phyloP scores from a whole-genome alignment of 2,113 vertebrate species.

The Stomatorhinus ivindoensis region DNA sequence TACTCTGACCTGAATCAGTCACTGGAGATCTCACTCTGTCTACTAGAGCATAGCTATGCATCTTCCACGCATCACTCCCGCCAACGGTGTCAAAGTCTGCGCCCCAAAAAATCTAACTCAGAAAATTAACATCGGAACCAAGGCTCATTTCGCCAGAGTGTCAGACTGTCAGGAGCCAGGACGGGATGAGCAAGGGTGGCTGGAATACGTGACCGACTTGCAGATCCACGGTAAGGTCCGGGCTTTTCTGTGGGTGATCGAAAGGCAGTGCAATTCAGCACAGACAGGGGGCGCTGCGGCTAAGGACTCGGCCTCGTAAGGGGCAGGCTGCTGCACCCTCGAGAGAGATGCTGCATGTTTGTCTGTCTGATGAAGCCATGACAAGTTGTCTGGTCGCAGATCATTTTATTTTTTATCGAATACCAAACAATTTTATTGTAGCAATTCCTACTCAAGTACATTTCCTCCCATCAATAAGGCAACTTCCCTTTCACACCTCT shows the following conservation, averaged over 20 bases:
- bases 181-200: not conserved
- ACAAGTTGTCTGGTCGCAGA: not conserved
- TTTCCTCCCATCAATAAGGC: not conserved
- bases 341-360: not conserved
- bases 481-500: not conserved
- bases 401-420: constrained; percentile 3
- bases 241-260: not conserved
- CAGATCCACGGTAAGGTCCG: not conserved
- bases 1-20: not conserved
- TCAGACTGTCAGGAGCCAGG: not conserved
- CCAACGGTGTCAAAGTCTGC: not conserved
- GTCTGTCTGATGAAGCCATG: not conserved
- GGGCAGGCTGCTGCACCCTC: not conserved
- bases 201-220: not conserved
- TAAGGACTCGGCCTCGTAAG: not conserved
- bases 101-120: not conserved
- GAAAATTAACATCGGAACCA: not conserved
- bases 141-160: not conserved
- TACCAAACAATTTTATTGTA: not conserved
- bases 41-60: not conserved
- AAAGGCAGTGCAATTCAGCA: not conserved
- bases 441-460: not conserved
- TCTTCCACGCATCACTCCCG: not conserved
- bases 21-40: not conserved
- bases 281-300: not conserved